phyloP scores from a whole-genome alignment of 2,888 invertebrate genomes.

The Conus canariensis region DNA sequence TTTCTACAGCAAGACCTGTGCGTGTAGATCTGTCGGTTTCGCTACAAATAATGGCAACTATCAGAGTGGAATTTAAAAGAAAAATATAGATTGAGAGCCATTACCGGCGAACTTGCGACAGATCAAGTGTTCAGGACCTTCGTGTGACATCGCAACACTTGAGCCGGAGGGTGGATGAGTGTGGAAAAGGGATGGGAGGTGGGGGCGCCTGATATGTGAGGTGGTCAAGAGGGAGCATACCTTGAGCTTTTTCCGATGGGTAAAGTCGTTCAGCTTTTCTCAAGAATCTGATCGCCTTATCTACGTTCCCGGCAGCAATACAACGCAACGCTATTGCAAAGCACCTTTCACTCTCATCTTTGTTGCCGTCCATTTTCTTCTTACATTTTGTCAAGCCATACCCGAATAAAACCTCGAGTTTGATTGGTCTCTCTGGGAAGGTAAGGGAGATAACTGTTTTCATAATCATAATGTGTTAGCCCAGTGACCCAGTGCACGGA shows the following conservation, averaged over 20 bases:
- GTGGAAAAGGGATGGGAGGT: neutral
- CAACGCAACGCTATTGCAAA: conserved; percentile 90
- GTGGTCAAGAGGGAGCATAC: conserved; percentile 78
- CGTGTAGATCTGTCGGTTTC: too few species aligned
- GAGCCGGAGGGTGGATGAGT: too few species aligned
- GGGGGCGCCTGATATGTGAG: neutral
- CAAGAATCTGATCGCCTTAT: conserved; percentile 93
- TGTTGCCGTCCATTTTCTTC: conserved; percentile 88
- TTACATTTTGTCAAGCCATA: conserved; percentile 21
- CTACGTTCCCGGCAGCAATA: conserved; percentile 87
- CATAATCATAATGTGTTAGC: too few species aligned
- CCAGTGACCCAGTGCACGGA: too few species aligned
- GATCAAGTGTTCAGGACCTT: too few species aligned
- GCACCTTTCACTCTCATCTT: conserved; percentile 94
- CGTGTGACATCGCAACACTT: too few species aligned
- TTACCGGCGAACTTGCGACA: too few species aligned
- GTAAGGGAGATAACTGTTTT: neutral
- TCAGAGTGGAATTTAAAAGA: too few species aligned
- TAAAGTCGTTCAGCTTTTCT: conserved; percentile 93
- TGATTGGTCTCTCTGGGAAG: neutral
- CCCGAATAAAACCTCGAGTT: neutral
- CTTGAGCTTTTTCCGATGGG: conserved; percentile 90
- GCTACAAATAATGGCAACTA: too few species aligned
- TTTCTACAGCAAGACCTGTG: too few species aligned
- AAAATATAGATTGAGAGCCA: too few species aligned